phyloP scores from a whole-genome alignment of 37 sponge, comb jelly and placozoan genomes.

The Cliona cf. orientalis region DNA sequence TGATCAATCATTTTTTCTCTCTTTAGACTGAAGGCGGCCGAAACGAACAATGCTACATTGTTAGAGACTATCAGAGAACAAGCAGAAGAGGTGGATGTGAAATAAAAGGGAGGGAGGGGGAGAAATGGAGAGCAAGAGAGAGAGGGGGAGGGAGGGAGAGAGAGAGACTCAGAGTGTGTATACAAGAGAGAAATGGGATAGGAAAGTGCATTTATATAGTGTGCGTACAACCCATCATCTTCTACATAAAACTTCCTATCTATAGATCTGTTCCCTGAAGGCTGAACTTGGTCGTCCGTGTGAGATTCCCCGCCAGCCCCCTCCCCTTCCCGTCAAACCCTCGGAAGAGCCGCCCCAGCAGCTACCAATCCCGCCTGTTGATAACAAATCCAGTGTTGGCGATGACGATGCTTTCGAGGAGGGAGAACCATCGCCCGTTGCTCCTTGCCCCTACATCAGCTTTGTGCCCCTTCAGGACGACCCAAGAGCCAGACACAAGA shows the following conservation, averaged over 20 bases:
- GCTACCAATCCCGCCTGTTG: too few relatives aligned
- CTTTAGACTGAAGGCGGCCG: constrained; percentile 1
- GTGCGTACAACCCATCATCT: too few relatives aligned
- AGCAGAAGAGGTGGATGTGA: constrained; percentile 22
- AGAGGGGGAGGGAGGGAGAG: too few relatives aligned
- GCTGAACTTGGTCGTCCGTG: background rate
- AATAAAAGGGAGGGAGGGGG: too few relatives aligned
- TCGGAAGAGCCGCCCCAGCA: too few relatives aligned
- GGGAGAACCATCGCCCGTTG: constrained; percentile 2
- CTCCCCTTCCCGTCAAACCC: too few relatives aligned
- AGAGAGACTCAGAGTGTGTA: too few relatives aligned
- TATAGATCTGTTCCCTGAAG: background rate
- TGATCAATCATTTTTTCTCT: background rate
- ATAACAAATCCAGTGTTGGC: background rate
- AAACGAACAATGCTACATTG: background rate
- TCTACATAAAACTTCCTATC: background rate
- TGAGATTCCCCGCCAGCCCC: too few relatives aligned
- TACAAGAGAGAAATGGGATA: too few relatives aligned
- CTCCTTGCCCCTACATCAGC: constrained; percentile 22
- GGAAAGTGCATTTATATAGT: too few relatives aligned
- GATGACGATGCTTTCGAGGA: constrained; percentile 17
- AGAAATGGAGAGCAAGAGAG: too few relatives aligned
- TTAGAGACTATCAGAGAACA: background rate
- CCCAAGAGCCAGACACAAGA: too few relatives aligned
- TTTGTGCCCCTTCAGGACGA: constrained; percentile 9